Evolutionary conservation across 2,888 invertebrate genomes (phyloP).

Genomic region (Ramazzottius varieornatus): DNA sequence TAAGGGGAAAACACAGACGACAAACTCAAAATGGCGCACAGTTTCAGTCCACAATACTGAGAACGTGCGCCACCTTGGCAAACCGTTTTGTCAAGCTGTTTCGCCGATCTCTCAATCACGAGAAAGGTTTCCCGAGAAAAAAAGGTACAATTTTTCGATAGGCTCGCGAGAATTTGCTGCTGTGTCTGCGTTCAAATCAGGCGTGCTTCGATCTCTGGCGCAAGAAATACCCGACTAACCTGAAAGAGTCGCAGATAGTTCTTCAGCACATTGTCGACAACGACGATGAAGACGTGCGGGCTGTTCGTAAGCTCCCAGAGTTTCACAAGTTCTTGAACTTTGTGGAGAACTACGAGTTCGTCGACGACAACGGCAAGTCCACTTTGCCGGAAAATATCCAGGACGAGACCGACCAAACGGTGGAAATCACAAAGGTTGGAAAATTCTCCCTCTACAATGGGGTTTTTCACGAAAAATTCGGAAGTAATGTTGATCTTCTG

Average conservation of each 20-base stretch:
- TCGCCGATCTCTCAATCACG: too few species aligned
- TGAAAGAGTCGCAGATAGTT: background rate
- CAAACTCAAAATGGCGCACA: too few species aligned
- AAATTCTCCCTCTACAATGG: too few species aligned
- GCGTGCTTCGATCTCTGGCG: background rate
- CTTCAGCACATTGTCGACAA: background rate
- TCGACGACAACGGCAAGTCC: background rate
- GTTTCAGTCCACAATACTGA: too few species aligned
- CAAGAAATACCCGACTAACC: background rate
- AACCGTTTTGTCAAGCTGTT: too few species aligned
- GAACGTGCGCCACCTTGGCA: too few species aligned
- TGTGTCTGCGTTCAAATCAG: background rate
- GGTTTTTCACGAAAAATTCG: too few species aligned
- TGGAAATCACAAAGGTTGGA: background rate
- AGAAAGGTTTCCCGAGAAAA: too few species aligned
- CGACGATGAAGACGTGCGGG: background rate
- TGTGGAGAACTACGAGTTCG: background rate
- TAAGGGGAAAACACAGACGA: too few species aligned
- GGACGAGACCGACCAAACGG: background rate
- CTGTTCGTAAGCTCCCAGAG: background rate
- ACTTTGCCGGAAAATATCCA: background rate
- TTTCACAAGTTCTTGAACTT: background rate
- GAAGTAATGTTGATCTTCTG: too few species aligned
- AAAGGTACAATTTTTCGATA: too few species aligned
- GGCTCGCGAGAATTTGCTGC: background rate